A percentile compares a stretch with the other conserved stretches of the same genome.
Conservation (phyloP, 2,888 invertebrate species). For the Pammene fasciana region DNA sequence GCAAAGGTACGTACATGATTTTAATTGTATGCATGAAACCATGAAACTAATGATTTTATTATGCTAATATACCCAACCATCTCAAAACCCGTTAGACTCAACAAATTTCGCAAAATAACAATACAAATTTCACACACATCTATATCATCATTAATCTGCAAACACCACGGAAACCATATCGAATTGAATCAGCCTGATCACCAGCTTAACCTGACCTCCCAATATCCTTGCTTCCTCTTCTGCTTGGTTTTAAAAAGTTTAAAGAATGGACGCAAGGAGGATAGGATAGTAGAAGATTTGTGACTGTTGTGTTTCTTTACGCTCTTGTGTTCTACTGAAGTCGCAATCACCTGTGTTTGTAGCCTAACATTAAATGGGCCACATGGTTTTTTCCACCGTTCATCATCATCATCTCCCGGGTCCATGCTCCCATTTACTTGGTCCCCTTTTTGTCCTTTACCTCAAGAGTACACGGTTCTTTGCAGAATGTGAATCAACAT, state of each 20-base stretch:
- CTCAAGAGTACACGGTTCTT: too few relatives aligned
- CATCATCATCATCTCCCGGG: too few relatives aligned
- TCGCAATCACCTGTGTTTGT: too few relatives aligned
- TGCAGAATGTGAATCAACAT: too few relatives aligned
- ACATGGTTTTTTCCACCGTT: too few relatives aligned
- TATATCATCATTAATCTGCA: constrained; percentile 73
- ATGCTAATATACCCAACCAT: constrained; percentile 4
- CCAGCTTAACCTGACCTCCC: constrained; percentile 56
- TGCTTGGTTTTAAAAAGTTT: constrained; percentile 39
- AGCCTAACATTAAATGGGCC: too few relatives aligned
- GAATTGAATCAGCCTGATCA: constrained; percentile 63
- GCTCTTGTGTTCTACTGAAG: too few relatives aligned
- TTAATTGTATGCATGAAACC: neutral
- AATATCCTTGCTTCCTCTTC: constrained; percentile 35
- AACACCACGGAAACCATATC: constrained; percentile 68
- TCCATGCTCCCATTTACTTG: too few relatives aligned
- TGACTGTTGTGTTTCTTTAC: too few relatives aligned
- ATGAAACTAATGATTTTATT: neutral
- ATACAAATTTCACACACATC: constrained; percentile 52
- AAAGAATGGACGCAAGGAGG: constrained; percentile 40
- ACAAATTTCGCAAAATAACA: constrained; percentile 49
- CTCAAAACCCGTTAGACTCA: constrained; percentile 14
- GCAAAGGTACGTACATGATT: too few relatives aligned
- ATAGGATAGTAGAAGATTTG: neutral
- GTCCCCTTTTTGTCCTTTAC: too few relatives aligned